These are phyloP conservation scores for Rana temporaria DNA, from an alignment of 2,113 vertebrate genomes.

Conservation along the genomic window DNA sequence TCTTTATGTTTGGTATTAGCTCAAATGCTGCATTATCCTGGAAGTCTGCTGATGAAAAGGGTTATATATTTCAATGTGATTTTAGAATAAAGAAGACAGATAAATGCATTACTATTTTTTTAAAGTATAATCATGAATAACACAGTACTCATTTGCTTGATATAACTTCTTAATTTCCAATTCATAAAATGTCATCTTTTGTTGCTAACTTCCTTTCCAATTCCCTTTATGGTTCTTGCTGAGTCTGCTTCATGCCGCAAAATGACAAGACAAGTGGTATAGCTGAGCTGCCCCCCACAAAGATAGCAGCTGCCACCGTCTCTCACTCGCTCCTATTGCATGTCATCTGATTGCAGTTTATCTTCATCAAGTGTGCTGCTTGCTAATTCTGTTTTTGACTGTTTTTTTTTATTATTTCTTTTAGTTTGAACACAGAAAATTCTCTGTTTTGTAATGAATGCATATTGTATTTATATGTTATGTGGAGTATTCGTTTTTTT, in stretches of 20 bases:
- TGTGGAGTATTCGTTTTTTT: background rate
- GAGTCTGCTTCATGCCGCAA: constrained; percentile 43
- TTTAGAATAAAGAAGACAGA: background rate
- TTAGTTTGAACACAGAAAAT: background rate
- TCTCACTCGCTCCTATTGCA: constrained; percentile 34
- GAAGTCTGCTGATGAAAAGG: background rate
- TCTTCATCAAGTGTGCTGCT: constrained; percentile 44
- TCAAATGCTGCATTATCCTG: background rate
- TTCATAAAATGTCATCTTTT: constrained; percentile 48
- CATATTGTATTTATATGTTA: background rate
- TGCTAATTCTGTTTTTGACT: background rate
- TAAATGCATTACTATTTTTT: constrained; percentile 15
- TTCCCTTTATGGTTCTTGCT: constrained; percentile 41
- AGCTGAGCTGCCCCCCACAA: constrained; percentile 46
- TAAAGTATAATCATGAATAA: constrained; percentile 33
- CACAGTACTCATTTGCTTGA: constrained; percentile 34
- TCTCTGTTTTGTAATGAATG: constrained; percentile 16
- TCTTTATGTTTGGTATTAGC: constrained; percentile 3
- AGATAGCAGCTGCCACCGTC: constrained; percentile 51
- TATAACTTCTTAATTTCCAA: constrained; percentile 36
- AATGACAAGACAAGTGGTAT: constrained; percentile 42
- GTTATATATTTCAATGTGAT: constrained; percentile 11
- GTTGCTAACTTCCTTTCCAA: constrained; percentile 22
- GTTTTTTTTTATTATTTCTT: background rate
- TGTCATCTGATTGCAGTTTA: constrained; percentile 50